Evolutionary conservation across 2,888 invertebrate species (phyloP).

Genomic region (Byasa hedistus): DNA sequence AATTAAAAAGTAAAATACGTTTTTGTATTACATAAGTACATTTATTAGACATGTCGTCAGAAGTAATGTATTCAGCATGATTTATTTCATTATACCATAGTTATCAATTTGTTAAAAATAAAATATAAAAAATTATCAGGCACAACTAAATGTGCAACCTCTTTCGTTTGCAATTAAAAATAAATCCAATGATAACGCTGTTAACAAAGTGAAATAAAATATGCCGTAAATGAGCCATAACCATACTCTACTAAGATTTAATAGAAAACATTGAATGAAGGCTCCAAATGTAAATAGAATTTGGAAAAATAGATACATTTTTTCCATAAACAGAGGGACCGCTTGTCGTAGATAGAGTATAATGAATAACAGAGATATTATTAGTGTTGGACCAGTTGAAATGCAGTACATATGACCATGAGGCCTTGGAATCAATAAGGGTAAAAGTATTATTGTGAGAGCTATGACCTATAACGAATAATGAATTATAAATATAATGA

Average conservation of each 20-base stretch:
- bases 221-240: conserved; percentile 69
- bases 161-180: conserved; percentile 73
- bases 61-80: conserved; percentile 9
- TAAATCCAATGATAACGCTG: conserved; percentile 62
- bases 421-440: conserved; percentile 55
- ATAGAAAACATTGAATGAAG: conserved; percentile 69
- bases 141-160: conserved; percentile 75
- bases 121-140: conserved; percentile 40
- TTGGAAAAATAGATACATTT: conserved; percentile 76
- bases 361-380: conserved; percentile 67
- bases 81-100: not conserved
- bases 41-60: conserved; percentile 18
- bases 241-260: conserved; percentile 65
- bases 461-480: conserved; percentile 63
- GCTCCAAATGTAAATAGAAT: conserved; percentile 73
- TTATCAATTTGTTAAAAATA: conserved; percentile 29
- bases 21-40: conserved; percentile 12
- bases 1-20: conserved; percentile 18
- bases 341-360: conserved; percentile 65
- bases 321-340: conserved; percentile 73
- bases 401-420: conserved; percentile 75
- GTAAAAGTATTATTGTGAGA: conserved; percentile 57
- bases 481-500: conserved; percentile 32
- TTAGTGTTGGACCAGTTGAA: conserved; percentile 67
- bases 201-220: conserved; percentile 65